phyloP scores from a whole-genome alignment of 35 echinoderm and acorn worm genomes.

The Stichopus chloronotus region DNA sequence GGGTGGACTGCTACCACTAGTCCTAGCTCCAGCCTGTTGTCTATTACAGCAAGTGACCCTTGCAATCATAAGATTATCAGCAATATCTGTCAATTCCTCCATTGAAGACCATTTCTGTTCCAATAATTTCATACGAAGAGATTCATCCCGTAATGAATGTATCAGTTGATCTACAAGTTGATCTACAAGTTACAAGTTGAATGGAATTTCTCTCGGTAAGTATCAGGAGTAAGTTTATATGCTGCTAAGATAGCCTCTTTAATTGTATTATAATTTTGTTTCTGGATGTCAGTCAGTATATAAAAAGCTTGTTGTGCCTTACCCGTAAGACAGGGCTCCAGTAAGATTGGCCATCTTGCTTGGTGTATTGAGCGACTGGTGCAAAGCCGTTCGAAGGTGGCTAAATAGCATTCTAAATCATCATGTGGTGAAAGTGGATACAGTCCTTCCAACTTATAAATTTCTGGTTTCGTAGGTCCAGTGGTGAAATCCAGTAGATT shows the following conservation, averaged over 20 bases:
- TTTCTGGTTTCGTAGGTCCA: not conserved
- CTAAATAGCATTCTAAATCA: conserved; percentile 42
- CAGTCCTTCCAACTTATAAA: not conserved
- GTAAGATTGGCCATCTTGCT: conserved; percentile 17
- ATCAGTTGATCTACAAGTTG: conserved; percentile 18
- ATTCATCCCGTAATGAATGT: not conserved
- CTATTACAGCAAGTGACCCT: conserved; percentile 14
- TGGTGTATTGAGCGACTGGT: not conserved
- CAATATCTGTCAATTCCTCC: conserved; percentile 5
- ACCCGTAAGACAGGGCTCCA: conserved; percentile 38
- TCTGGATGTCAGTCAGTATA: not conserved
- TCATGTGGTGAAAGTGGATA: not conserved
- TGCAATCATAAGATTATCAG: conserved; percentile 40
- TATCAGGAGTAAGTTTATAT: conserved; percentile 38
- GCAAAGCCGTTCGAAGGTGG: conserved; percentile 26
- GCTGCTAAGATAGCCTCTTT: conserved; percentile 21
- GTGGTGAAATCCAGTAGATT: not conserved
- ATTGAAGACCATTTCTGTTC: conserved; percentile 26
- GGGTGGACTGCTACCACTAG: not conserved
- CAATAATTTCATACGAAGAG: conserved; percentile 34
- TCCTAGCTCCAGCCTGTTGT: too few species aligned
- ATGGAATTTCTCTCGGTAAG: conserved; percentile 34
- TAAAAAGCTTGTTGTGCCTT: conserved; percentile 21
- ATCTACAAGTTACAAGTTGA: not conserved
- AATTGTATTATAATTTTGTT: not conserved